These are phyloP conservation scores for Cotesia chilonis DNA, from an alignment of 1,140 invertebrate species.

Conservation along the genomic window DNA sequence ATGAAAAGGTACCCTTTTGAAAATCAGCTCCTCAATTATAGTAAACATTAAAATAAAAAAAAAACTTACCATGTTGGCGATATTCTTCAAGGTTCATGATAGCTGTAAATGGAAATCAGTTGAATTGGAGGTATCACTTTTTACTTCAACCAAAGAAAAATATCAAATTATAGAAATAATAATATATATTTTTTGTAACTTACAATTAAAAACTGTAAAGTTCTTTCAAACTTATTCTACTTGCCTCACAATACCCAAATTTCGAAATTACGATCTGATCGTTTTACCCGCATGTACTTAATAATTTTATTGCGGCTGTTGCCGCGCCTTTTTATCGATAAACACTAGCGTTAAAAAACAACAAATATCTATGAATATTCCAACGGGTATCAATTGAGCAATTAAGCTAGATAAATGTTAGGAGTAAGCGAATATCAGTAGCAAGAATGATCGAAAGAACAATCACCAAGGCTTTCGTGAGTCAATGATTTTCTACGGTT, in stretches of 20 bases:
- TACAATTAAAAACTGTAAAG: slow-evolving; percentile 1
- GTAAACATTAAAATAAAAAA: slow-evolving; percentile 6
- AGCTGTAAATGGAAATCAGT: slow-evolving; percentile 41
- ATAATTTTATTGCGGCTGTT: not conserved
- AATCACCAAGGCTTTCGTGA: slow-evolving; percentile 12
- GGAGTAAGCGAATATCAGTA: not conserved
- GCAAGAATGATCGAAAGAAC: not conserved
- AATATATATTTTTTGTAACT: not conserved
- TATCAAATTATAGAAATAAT: not conserved
- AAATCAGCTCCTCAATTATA: too few relatives aligned
- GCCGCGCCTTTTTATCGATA: slow-evolving; percentile 4
- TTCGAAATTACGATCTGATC: slow-evolving; percentile 60
- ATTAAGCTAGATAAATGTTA: not conserved
- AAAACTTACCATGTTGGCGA: slow-evolving; percentile 62
- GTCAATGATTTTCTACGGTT: slow-evolving; percentile 61
- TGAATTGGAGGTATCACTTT: slow-evolving; percentile 22
- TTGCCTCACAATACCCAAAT: slow-evolving; percentile 61
- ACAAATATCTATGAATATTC: not conserved
- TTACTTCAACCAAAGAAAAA: not conserved
- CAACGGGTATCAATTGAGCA: not conserved
- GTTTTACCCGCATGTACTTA: slow-evolving; percentile 57
- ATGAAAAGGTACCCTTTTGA: too few relatives aligned
- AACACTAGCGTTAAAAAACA: slow-evolving; percentile 4
- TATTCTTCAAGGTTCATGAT: slow-evolving; percentile 67
- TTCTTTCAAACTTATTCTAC: slow-evolving; percentile 3